These are phyloP conservation scores for Cyrtonyx montezumae DNA, from an alignment of 2,113 vertebrate genomes.

Conservation along the genomic window DNA sequence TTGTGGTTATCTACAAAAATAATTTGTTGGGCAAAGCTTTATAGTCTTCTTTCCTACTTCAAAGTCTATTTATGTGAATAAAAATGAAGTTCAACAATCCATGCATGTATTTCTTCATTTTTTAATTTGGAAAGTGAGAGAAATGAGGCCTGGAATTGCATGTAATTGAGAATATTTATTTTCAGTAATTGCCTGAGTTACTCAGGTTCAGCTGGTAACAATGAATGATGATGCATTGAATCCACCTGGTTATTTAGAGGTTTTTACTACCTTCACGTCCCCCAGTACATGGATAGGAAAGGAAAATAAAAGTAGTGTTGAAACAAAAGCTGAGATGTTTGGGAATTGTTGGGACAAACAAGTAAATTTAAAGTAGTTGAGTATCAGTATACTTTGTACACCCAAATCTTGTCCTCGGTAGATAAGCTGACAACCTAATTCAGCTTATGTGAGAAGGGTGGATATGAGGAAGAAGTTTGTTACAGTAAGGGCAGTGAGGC, in stretches of 20 bases:
- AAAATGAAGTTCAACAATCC: slow-evolving; percentile 47
- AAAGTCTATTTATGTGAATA: slow-evolving; percentile 69
- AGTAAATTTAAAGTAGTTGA: neutral
- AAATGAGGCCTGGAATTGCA: neutral
- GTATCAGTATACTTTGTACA: fast-evolving
- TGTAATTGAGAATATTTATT: neutral
- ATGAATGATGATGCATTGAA: fast-evolving
- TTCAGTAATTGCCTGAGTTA: neutral
- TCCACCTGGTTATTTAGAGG: neutral
- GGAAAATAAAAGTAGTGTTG: neutral
- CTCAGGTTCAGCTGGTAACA: fast-evolving
- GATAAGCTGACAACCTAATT: neutral
- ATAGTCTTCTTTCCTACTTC: slow-evolving; percentile 14
- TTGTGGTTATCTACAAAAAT: slow-evolving; percentile 52
- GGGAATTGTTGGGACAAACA: neutral
- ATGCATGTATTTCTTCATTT: neutral
- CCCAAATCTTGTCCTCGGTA: neutral
- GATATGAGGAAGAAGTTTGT: too few relatives aligned
- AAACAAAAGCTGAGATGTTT: neutral
- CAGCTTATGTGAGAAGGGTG: neutral
- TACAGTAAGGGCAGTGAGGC: too few relatives aligned
- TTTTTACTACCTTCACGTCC: neutral
- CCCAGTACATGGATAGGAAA: neutral
- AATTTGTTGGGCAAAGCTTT: slow-evolving; percentile 48
- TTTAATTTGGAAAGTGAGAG: neutral